Base-by-base conservation (phyloP, 1,140 invertebrate species). In the Drosophila littoralis region DNA sequence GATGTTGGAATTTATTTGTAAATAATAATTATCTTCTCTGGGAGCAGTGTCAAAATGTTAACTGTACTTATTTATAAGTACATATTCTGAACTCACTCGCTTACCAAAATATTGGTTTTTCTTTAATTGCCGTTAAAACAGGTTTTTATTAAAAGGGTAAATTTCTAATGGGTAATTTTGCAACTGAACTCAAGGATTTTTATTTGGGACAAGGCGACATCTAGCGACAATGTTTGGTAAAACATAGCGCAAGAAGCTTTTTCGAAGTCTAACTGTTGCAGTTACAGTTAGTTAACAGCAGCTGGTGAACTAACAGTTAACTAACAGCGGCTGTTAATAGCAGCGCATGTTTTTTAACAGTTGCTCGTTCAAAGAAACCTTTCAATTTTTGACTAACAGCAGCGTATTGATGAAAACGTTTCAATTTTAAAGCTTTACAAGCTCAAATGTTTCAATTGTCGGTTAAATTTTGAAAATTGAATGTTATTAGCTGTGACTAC, bases 181-280 rank as follows among this genome's bases (percentile, higher is more conserved):
- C 13, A 40, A 17, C 17, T 17, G 1, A 17, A 17, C 17, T 17
- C n/a, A 7, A 22, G 2, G 17, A 10, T 0, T 22, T 10, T 1
- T 12, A 52, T 51, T 61, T 65, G 52, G 46, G 38, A 72, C 51
- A 67, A 33, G 1, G 28, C 70, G 70, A 7, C 70, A 36, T 45
- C 64, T 68, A 36, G 38, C 55, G 64, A 0, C 46, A 40, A 9
- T 2, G 0, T 7, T 0, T 6, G 17, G 13, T 28, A 65, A 8
- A 43, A 45, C 63, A 65, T 55, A 55, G 32, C 38, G 7, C n/a
- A 22, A n/a, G 7, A 2, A 42, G 55, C 54, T 59, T 57, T 59
- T 51, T 66, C 70, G 54, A 67, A 61, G 8, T 12, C 0, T 9
- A n/a, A 17, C 45, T 33, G 15, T 3, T 6, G 3, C 22, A 32